Conservation (phyloP, 2,888 invertebrate genomes). For the Scrobipalpa atriplicella region DNA sequence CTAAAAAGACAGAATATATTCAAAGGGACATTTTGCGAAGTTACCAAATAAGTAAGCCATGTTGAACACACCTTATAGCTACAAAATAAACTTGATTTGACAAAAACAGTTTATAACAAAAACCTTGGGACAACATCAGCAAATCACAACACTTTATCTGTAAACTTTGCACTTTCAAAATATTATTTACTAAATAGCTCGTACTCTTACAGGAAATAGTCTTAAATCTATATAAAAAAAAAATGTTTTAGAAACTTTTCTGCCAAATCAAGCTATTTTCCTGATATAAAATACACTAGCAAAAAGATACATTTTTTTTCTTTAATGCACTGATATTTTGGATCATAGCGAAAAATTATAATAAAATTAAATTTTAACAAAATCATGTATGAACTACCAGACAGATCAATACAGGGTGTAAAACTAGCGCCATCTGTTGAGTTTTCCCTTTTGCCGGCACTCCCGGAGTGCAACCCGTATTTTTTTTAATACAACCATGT, state of each 20-base stretch:
- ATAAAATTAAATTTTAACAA: neutral
- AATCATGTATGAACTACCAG: too few species aligned
- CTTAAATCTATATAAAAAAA: constrained; percentile 12
- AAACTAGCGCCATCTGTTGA: too few species aligned
- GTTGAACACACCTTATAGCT: constrained; percentile 14
- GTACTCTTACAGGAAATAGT: constrained; percentile 1
- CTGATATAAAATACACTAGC: neutral
- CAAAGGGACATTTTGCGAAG: too few species aligned
- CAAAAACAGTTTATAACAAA: constrained; percentile 7
- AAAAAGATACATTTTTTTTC: neutral
- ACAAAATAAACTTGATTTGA: constrained; percentile 17
- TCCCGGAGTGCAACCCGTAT: too few species aligned
- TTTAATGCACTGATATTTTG: neutral
- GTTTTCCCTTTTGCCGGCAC: too few species aligned
- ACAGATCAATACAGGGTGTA: too few species aligned
- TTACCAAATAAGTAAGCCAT: neutral
- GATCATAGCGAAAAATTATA: neutral
- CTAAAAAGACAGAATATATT: too few species aligned
- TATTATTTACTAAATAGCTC: constrained; percentile 12
- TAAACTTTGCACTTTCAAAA: constrained; percentile 10
- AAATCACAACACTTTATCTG: constrained; percentile 16
- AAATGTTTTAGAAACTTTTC: neutral
- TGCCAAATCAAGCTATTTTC: constrained; percentile 13
- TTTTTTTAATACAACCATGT: too few species aligned
- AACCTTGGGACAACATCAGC: constrained; percentile 12